phyloP scores from a whole-genome alignment of 2,113 vertebrate species.

The Lasiurus cinereus region DNA sequence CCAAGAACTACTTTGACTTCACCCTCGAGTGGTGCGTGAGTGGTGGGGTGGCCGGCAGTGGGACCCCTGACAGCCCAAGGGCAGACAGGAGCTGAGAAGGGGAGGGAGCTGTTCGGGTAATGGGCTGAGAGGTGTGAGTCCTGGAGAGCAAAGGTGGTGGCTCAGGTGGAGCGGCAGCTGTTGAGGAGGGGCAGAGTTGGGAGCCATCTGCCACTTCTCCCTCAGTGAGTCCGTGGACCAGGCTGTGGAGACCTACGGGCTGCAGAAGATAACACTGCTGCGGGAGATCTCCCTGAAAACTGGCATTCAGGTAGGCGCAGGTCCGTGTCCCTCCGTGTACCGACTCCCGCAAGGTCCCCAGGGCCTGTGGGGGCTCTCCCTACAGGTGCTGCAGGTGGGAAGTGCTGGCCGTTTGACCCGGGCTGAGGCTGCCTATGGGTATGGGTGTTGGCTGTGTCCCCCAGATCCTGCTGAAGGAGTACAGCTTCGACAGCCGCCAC shows the following conservation, averaged over 20 bases:
- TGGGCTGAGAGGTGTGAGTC: neutral
- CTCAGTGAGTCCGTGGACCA: constrained; percentile 96
- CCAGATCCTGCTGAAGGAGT: constrained; percentile 97
- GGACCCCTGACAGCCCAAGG: neutral
- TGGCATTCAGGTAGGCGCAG: constrained; percentile 93
- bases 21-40: constrained; percentile 92
- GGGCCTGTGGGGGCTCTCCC: neutral
- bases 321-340: no score
- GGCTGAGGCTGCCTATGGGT: neutral
- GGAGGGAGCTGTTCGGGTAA: neutral
- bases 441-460: neutral
- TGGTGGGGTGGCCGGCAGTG: neutral
- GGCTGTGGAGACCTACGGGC: constrained; percentile 93
- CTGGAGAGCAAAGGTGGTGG: no score
- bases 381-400: neutral
- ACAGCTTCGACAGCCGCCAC: constrained; percentile 97
- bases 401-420: neutral
- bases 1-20: constrained; percentile 95
- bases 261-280: constrained; percentile 97
- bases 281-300: constrained; percentile 97
- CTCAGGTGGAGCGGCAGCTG: neutral
- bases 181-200: neutral
- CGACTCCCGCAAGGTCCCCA: fast-evolving
- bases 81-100: neutral
- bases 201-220: neutral